These are phyloP conservation scores for Ichneumoninae sp. DNA, from an alignment of 2,888 invertebrate species.

Conservation along the genomic window DNA sequence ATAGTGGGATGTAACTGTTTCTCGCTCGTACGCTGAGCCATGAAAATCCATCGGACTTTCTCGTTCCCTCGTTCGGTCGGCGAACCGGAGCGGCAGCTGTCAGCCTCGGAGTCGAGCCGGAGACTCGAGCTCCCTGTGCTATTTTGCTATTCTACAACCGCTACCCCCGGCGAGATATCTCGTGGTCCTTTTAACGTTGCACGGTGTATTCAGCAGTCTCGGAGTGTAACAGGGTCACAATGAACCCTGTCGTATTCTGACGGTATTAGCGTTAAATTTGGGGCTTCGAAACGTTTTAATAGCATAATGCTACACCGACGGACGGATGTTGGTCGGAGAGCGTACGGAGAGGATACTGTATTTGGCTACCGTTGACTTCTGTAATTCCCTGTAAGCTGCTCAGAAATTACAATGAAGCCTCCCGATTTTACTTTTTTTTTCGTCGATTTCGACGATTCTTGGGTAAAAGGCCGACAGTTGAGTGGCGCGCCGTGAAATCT, in stretches of 20 bases:
- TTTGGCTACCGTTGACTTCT: conserved; percentile 37
- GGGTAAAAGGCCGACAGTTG: not conserved
- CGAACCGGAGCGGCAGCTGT: conserved; percentile 64
- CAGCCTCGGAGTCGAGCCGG: conserved; percentile 47
- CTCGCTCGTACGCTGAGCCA: conserved; percentile 32
- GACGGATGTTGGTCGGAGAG: conserved; percentile 45
- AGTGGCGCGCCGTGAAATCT: not conserved
- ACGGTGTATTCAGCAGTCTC: conserved; percentile 23
- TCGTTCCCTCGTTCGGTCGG: conserved; percentile 17
- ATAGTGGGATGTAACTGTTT: conserved; percentile 9
- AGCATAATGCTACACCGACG: conserved; percentile 54
- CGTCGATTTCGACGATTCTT: not conserved
- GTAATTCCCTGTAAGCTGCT: conserved; percentile 5
- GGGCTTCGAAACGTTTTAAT: conserved; percentile 67
- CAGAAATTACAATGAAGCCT: not conserved
- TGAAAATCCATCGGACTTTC: not conserved
- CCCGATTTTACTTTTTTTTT: not conserved
- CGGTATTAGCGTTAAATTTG: conserved; percentile 83
- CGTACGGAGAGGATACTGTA: conserved; percentile 36
- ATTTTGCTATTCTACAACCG: conserved; percentile 52
- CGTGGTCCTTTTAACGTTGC: conserved; percentile 55
- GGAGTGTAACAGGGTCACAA: conserved; percentile 70
- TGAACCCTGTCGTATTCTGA: conserved; percentile 79
- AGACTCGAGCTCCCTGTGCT: conserved; percentile 17
- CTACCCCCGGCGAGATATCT: conserved; percentile 38